Evolutionary conservation across 92 coral and sea anemone species (phyloP).

Genomic region (Porites divaricata): DNA sequence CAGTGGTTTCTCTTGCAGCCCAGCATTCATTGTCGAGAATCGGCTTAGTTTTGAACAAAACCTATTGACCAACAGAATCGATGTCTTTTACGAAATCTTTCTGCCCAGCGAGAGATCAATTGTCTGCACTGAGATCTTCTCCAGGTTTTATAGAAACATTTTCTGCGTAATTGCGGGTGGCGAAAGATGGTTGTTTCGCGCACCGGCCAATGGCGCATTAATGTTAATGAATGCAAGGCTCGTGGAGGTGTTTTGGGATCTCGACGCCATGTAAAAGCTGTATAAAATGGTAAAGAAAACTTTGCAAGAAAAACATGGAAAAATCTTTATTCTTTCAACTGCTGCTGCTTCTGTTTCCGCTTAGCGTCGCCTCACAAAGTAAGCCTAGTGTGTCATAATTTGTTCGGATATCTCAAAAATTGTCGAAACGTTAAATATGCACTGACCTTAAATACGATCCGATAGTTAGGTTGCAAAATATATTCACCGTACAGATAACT

Average conservation of each 20-base stretch:
- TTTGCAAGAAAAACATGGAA: slow-evolving; percentile 11
- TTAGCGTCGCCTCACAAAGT: slow-evolving; percentile 16
- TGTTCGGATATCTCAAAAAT: background rate
- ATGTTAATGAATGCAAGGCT: slow-evolving; percentile 48
- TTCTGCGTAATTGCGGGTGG: slow-evolving; percentile 18
- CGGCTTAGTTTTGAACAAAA: background rate
- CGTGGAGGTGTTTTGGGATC: slow-evolving; percentile 44
- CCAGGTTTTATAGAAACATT: slow-evolving; percentile 5
- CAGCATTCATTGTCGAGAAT: slow-evolving; percentile 2
- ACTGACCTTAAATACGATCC: background rate
- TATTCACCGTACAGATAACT: background rate
- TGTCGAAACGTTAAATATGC: background rate
- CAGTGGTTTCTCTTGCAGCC: background rate
- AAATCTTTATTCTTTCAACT: background rate
- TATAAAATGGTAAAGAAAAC: slow-evolving; percentile 17
- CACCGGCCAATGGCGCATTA: slow-evolving; percentile 37
- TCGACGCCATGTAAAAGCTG: slow-evolving; percentile 15
- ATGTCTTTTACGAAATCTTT: background rate
- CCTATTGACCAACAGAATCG: background rate
- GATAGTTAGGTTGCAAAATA: slow-evolving; percentile 23
- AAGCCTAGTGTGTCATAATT: background rate
- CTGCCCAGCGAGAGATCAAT: background rate
- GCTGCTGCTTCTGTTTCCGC: background rate
- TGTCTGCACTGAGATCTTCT: background rate
- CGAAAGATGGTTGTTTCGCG: slow-evolving; percentile 12